Evolutionary conservation across 2,888 invertebrate genomes (phyloP), one percentile per base, ranked within the genome.

Genomic region (Plebejus melissa): DNA sequence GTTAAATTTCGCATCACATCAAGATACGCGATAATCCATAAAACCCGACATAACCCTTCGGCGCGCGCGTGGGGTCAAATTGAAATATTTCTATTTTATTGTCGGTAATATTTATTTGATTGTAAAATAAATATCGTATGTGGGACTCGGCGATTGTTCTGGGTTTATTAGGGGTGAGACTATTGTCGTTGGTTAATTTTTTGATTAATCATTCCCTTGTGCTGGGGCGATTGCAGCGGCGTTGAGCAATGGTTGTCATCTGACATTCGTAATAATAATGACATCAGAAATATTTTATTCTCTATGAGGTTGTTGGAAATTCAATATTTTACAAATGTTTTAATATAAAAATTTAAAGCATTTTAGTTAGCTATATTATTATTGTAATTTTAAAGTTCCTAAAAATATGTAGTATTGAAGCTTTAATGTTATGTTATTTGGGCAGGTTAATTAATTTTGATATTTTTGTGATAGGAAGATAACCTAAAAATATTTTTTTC

Each of bases 71-170:
- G 80, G 86, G 87, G 89, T 90, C 89, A 90, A 92, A 92, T 91
- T 93, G 93, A 93, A 92, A 93, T 93, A 93, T 93, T 93, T 90
- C 85, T 87, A 89, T 93, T 93, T 93, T 91, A 93, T 91, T 90
- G 87, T 90, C 83, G 87, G 90, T 93, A 91, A 93, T 93, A 93
- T 93, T 93, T 93, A 93, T 93, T 92, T 92, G 93, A 93, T 93
- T 93, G 93, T 92, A 88, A 90, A 92, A 93, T 93, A 92, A 93
- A 92, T 90, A 91, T 85, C 86, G 85, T 84, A 89, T 91, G 92
- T 92, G 93, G 92, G 92, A 89, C 88, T 90, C 87, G 85, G 85
- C 84, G 88, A 90, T 93, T 93, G 91, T 91, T 83, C 80, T 82
- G 84, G 83, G 86, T 85, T 87, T 88, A 90, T 91, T 89, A 86